Base-by-base conservation (phyloP, 2,888 invertebrate species). In the Lithophane ornitopus region DNA sequence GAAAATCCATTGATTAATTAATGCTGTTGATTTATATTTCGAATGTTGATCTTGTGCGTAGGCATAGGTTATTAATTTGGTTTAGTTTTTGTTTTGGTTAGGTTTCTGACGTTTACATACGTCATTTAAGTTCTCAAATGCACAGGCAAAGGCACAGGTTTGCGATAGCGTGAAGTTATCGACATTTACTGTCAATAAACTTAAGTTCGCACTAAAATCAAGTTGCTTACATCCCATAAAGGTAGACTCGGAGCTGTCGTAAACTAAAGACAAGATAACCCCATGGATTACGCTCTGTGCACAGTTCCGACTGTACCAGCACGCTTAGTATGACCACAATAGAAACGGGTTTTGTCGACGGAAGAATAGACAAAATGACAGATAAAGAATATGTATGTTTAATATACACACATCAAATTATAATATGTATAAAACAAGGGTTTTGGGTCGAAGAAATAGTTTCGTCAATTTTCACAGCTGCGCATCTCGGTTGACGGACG, bases 181-280 rank as follows among this genome's bases (percentile, higher is more conserved):
- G 83, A 87, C 85, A 69, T 89, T 89, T 86, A 90, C 79, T 79
- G 80, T 70, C 86, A 78, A 88, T 90, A 90, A 90, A 89, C 62
- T 84, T 80, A 85, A 85, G 79, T 78, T 79, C 58, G 78, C 73
- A 81, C 81, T 89, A 81, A 88, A 88, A 83, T 70, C 62, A 39
- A 59, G n/a, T 71, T 56, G 54, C 49, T 63, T 67, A 66, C 46
- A 67, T 49, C 62, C 80, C 63, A 77, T 82, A 75, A 85, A 85
- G 70, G 73, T 68, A 28, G 71, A 74, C 75, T 63, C 73, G 2
- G 22, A 22, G 28, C 54, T 70, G 59, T 81, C 81, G 76, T 83
- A 78, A 85, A 85, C 85, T 61, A 69, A 62, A 81, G 49, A 75
- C 75, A 44, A 70, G 73, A 73, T 82, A 74, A 74, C 70, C 63